A percentile compares a stretch with the other conserved stretches of the same genome.
Evolutionary conservation across 2,888 invertebrate genomes (phyloP).

Genomic region (Stramonita haemastoma): DNA sequence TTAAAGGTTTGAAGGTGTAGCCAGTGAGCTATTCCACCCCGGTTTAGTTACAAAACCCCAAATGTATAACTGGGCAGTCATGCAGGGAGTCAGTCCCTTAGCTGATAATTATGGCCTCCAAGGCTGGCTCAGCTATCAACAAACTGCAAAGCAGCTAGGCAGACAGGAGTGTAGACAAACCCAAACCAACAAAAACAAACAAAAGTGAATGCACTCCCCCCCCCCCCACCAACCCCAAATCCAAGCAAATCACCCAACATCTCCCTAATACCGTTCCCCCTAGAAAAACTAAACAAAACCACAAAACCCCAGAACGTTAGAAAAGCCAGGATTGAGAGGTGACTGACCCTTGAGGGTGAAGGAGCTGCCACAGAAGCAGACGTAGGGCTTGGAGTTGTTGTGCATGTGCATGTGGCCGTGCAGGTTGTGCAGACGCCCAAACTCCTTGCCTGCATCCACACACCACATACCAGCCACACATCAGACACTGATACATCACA

Average conservation of each 20-base stretch:
- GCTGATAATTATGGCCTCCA: too few relatives aligned
- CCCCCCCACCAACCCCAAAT: not conserved
- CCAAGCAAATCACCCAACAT: not conserved
- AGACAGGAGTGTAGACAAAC: too few relatives aligned
- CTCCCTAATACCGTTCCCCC: not conserved
- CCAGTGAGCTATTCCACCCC: too few relatives aligned
- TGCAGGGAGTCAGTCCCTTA: too few relatives aligned
- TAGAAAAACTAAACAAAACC: too few relatives aligned
- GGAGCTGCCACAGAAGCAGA: conserved; percentile 77
- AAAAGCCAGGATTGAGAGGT: not conserved
- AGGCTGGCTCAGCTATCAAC: too few relatives aligned
- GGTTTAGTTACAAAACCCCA: too few relatives aligned
- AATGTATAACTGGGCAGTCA: too few relatives aligned
- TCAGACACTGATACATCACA: not conserved
- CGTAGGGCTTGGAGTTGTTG: conserved; percentile 75
- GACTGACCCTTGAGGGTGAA: conserved; percentile 77
- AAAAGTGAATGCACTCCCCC: not conserved
- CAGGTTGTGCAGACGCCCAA: conserved; percentile 77
- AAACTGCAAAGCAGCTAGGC: too few relatives aligned
- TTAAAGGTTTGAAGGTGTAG: too few relatives aligned
- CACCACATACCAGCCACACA: not conserved
- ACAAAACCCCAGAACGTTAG: too few relatives aligned
- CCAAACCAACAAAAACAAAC: not conserved
- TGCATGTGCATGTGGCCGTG: conserved; percentile 78
- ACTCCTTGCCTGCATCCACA: conserved; percentile 72